Evolutionary conservation across 2,888 invertebrate genomes (phyloP).

Genomic region (Hypena proboscidalis): DNA sequence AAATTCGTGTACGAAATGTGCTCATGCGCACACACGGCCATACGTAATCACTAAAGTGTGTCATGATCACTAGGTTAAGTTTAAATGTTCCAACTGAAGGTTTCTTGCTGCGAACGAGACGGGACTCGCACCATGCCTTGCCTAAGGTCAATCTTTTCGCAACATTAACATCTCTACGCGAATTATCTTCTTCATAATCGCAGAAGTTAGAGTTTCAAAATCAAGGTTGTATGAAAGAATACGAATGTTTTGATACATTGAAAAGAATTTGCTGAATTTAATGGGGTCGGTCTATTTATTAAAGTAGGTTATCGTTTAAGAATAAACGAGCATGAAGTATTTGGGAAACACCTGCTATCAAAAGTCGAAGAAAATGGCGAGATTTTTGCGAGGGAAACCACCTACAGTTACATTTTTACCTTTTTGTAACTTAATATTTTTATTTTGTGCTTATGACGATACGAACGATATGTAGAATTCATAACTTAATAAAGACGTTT

Average conservation of each 20-base stretch:
- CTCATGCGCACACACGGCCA: conserved; percentile 57
- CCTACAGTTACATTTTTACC: too few relatives aligned
- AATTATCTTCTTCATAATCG: conserved; percentile 23
- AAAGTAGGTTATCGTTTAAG: conserved; percentile 34
- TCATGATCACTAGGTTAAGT: conserved; percentile 86
- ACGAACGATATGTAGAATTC: too few relatives aligned
- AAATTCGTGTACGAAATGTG: conserved; percentile 56
- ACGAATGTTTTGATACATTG: conserved; percentile 5
- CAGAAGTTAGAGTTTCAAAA: conserved; percentile 28
- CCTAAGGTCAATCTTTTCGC: conserved; percentile 37
- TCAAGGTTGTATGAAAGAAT: conserved; percentile 29
- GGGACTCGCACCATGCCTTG: conserved; percentile 32
- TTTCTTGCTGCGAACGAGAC: conserved; percentile 26
- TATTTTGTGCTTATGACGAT: too few relatives aligned
- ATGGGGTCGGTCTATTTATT: conserved; percentile 20
- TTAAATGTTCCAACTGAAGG: conserved; percentile 67
- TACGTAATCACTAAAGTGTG: conserved; percentile 79
- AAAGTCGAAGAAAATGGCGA: too few relatives aligned
- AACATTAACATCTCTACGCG: conserved; percentile 33
- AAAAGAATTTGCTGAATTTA: conserved; percentile 9
- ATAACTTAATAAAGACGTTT: not conserved
- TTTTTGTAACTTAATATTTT: too few relatives aligned
- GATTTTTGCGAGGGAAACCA: too few relatives aligned
- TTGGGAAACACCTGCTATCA: conserved; percentile 20
- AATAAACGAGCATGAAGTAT: conserved; percentile 28